Percentiles rank a stretch among this genome's conserved stretches.
These are phyloP conservation scores for Malurus cyaneus DNA, from an alignment of 2,113 vertebrate species.

Conservation along the genomic window DNA sequence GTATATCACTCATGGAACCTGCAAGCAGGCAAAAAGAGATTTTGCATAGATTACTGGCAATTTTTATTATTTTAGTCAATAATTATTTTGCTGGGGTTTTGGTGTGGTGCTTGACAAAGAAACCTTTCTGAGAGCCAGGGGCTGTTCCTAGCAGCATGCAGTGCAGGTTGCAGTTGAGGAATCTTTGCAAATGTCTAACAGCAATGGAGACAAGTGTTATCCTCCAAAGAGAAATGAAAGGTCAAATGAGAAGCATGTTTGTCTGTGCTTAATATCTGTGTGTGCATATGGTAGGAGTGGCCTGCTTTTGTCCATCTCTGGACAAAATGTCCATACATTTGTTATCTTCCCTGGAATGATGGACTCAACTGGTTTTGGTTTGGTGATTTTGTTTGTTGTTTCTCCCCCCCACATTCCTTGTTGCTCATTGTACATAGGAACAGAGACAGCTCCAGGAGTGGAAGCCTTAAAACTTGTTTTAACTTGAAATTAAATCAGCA, in stretches of 20 bases:
- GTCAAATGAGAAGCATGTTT: accelerated
- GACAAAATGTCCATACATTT: neutral
- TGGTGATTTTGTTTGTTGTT: neutral
- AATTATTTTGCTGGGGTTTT: neutral
- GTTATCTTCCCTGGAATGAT: neutral
- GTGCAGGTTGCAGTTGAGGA: neutral
- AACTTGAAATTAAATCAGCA: neutral
- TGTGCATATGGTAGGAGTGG: neutral
- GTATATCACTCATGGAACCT: neutral
- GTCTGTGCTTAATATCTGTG: neutral
- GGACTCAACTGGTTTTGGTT: neutral
- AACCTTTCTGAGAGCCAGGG: neutral
- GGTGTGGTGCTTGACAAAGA: neutral
- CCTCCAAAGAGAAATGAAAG: neutral
- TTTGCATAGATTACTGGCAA: neutral
- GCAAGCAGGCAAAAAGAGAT: neutral
- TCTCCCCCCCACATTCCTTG: accelerated
- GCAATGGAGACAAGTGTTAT: neutral
- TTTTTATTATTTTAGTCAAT: neutral
- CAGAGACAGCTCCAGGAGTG: neutral
- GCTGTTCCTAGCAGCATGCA: neutral
- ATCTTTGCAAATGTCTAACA: neutral
- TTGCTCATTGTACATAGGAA: neutral
- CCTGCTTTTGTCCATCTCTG: accelerated
- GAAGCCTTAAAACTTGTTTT: neutral